Conservation (phyloP, 2,797 vertebrate genomes). For the Lutjanus argentimaculatus region DNA sequence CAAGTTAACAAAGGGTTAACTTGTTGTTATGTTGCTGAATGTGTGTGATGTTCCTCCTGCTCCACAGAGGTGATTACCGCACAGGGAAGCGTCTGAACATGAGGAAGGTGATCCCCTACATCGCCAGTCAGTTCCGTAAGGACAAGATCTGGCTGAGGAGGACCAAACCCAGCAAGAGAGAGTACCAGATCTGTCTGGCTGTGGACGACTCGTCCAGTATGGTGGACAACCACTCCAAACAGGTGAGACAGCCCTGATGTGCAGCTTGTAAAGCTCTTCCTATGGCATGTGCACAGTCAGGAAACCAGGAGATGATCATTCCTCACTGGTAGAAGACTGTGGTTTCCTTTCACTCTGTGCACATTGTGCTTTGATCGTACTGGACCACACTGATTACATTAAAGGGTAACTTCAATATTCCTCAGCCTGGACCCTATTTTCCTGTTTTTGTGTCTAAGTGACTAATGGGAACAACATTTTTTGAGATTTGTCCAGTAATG, state of each 20-base stretch:
- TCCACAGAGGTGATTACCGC: conserved; percentile 94
- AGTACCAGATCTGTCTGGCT: conserved; percentile 98
- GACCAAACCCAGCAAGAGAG: conserved; percentile 96
- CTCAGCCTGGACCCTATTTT: too few relatives aligned
- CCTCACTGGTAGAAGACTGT: background rate
- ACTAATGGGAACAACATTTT: too few relatives aligned
- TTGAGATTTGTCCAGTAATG: too few relatives aligned
- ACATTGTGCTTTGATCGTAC: too few relatives aligned
- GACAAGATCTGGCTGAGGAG: conserved; percentile 99
- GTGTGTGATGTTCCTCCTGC: background rate
- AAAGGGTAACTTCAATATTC: too few relatives aligned
- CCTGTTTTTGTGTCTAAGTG: too few relatives aligned
- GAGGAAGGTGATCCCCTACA: conserved; percentile 98
- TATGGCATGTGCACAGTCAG: background rate
- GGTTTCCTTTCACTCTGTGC: background rate
- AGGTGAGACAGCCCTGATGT: conserved; percentile 82
- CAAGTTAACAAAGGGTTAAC: background rate
- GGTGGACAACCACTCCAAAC: conserved; percentile 98
- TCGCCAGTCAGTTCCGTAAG: conserved; percentile 98
- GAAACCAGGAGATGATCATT: background rate
- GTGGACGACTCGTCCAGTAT: conserved; percentile 98
- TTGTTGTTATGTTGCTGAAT: background rate
- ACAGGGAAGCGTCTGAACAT: conserved; percentile 98
- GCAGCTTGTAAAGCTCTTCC: background rate
- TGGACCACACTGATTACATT: too few relatives aligned